Evolutionary conservation across 2,888 invertebrate species (phyloP), one percentile per base, ranked within the genome.

Genomic region (Terebella lapidaria): DNA sequence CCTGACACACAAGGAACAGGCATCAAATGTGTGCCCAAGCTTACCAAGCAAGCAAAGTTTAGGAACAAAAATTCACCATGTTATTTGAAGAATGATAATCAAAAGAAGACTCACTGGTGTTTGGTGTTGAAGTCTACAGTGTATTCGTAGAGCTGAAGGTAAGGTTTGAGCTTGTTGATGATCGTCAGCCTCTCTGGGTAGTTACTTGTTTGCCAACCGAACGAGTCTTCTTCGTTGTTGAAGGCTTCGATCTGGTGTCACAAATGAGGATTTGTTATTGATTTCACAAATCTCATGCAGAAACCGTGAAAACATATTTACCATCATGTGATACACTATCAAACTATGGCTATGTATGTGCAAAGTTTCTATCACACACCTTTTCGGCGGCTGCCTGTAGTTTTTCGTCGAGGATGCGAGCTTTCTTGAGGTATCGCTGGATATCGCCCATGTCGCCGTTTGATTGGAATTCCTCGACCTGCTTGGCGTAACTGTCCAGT

Each of bases 181-280:
- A 84, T 77, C 71, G 83, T 77, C 79, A 92, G 91, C 63, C 94
- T 85, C 64, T 90, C 84, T 0, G 94, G 92, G 83, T 95, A 96
- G 70, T 90, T 88, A 0, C 94, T 92, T 5, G 88, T 77, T 73
- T 93, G 90, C 87, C 90, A 94, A 15, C 89, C 91, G 75, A 89
- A 95, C 22, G 93, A 86, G 29, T 85, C 83, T 77, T 96, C 96
- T 78, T 96, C 95, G 75, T 88, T 89, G 77, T 96, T 96, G 72
- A 96, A 93, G 62, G 87, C 86, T 72, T 93, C 91, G 64, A 94
- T 92, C 76, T 78, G 62, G 22, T 25, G 46, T 20, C 25, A 53
- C 18, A 15, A 47, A n/a, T n/a, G n/a, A n/a, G n/a, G n/a, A n/a
- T n/a, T n/a, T n/a, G n/a, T n/a, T n/a, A n/a, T 18, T 24, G 2